These are phyloP conservation scores for Platichthys stellatus DNA, from an alignment of 2,113 vertebrate genomes.

Conservation along the genomic window DNA sequence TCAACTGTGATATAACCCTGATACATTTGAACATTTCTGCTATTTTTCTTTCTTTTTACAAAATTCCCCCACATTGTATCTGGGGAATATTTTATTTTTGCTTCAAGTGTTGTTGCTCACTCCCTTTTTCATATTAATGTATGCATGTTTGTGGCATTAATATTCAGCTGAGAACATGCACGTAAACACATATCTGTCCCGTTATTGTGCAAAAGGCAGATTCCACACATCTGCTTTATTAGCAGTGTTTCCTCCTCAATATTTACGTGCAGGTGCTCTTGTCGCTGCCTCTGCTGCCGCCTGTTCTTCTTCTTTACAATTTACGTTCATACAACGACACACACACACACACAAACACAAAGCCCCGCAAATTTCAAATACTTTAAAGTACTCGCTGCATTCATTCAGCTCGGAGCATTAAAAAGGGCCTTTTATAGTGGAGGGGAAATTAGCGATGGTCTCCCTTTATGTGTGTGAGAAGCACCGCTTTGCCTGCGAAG, in stretches of 20 bases:
- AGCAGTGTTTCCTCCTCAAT: constrained; percentile 20
- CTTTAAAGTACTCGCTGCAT: constrained; percentile 74
- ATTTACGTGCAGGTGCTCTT: constrained; percentile 73
- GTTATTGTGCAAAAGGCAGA: constrained; percentile 10
- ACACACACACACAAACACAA: constrained; percentile 51
- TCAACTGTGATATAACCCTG: neutral
- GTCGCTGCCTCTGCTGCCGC: constrained; percentile 22
- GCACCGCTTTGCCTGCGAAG: constrained; percentile 90
- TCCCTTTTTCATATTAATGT: neutral
- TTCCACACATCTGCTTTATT: constrained; percentile 50
- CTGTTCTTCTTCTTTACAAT: constrained; percentile 56
- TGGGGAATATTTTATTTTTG: neutral
- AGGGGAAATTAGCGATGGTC: constrained; percentile 94
- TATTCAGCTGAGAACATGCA: constrained; percentile 40
- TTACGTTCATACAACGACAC: constrained; percentile 47
- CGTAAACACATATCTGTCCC: constrained; percentile 43
- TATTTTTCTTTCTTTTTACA: neutral
- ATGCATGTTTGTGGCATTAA: constrained; percentile 31
- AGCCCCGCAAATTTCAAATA: constrained; percentile 74
- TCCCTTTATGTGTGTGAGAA: constrained; percentile 95
- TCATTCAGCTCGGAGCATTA: constrained; percentile 82
- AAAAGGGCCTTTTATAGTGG: constrained; percentile 90
- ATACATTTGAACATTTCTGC: neutral
- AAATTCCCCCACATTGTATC: neutral
- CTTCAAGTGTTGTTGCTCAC: neutral